phyloP scores from a whole-genome alignment of 2,113 vertebrate species.

The Pelobates fuscus region DNA sequence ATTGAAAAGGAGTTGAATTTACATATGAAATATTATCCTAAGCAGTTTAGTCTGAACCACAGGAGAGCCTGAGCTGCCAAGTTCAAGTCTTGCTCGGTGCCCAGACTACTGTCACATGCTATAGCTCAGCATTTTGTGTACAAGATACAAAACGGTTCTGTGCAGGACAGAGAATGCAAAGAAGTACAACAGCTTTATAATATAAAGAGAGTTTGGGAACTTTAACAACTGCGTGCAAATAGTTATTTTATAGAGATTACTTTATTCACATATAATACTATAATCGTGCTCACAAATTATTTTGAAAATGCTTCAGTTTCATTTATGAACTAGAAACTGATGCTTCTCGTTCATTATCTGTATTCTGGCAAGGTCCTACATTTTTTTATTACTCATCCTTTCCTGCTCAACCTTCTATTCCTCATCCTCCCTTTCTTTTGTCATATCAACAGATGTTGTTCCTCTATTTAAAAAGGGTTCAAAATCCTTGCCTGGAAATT shows the following conservation, averaged over 20 bases:
- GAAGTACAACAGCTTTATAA: not conserved
- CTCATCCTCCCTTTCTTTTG: no score
- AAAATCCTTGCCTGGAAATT: no score
- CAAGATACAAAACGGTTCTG: not conserved
- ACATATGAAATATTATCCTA: conserved; percentile 51
- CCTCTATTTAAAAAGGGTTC: no score
- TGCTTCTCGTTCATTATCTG: no score
- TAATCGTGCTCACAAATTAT: no score
- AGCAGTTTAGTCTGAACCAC: conserved; percentile 41
- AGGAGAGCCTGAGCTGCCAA: conserved; percentile 43
- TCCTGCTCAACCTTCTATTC: no score
- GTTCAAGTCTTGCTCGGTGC: conserved; percentile 34
- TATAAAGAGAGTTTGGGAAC: not conserved
- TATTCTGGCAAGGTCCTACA: no score
- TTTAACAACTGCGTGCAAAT: not conserved
- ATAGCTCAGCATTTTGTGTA: conserved; percentile 17
- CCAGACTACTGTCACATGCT: conserved; percentile 42
- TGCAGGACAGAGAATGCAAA: conserved; percentile 2
- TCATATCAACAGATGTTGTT: no score
- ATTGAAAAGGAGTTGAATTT: conserved; percentile 44
- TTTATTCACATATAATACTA: no score
- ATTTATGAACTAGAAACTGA: no score
- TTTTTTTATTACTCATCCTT: no score
- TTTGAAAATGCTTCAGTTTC: no score
- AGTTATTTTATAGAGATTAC: not conserved